These are phyloP conservation scores for Eurystomus gularis DNA, from an alignment of 2,113 vertebrate species.

Conservation along the genomic window DNA sequence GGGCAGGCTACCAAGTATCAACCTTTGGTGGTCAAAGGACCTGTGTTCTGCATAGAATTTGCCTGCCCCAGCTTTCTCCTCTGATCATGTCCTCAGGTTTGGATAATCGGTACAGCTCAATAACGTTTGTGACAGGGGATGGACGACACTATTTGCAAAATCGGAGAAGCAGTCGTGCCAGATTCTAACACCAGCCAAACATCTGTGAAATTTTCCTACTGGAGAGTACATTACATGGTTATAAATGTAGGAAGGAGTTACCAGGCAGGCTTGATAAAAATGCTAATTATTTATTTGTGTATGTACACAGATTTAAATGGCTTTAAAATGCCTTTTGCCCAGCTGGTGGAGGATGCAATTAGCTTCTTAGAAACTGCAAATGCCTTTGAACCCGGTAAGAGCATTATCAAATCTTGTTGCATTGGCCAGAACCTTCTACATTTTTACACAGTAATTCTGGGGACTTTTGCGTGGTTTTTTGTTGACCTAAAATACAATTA, in stretches of 20 bases:
- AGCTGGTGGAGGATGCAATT: conserved; percentile 56
- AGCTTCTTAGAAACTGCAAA: conserved; percentile 47
- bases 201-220: conserved; percentile 40
- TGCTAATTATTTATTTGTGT: conserved; percentile 67
- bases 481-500: conserved; percentile 63
- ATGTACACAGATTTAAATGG: conserved; percentile 52
- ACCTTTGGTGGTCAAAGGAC: not conserved
- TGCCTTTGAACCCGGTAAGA: conserved; percentile 35
- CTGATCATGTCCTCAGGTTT: not conserved
- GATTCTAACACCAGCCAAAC: conserved; percentile 27
- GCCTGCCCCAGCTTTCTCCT: not conserved
- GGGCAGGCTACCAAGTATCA: not conserved
- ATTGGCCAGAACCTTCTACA: not conserved
- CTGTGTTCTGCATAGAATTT: not conserved
- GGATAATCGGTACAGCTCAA: not conserved
- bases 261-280: conserved; percentile 55
- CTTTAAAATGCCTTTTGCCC: conserved; percentile 56
- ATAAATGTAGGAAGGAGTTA: conserved; percentile 8
- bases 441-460: not conserved
- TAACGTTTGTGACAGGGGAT: not conserved
- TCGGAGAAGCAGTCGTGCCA: not conserved
- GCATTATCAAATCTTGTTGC: not conserved
- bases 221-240: not conserved
- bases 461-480: not conserved
- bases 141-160: not conserved